These are phyloP conservation scores for Myotis vivesi DNA, from an alignment of 2,797 vertebrate genomes.

Conservation along the genomic window DNA sequence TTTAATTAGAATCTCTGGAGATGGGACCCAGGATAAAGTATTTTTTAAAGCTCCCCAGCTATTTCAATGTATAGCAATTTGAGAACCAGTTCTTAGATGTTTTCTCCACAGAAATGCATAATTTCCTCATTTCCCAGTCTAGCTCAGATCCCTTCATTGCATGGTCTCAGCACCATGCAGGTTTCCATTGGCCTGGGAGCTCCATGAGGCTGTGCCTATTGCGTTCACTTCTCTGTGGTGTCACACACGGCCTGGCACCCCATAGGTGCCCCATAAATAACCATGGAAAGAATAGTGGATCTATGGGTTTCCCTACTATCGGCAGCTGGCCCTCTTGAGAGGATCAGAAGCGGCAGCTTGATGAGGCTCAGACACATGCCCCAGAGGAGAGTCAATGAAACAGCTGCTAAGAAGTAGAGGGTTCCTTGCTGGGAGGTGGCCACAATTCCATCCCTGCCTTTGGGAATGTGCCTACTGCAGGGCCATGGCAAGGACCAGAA, in stretches of 20 bases:
- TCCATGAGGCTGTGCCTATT: background rate
- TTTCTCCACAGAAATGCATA: background rate
- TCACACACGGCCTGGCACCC: background rate
- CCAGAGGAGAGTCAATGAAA: too few species aligned
- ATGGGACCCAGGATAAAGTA: background rate
- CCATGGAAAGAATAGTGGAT: background rate
- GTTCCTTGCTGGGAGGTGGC: background rate
- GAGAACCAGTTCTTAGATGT: background rate
- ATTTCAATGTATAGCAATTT: background rate
- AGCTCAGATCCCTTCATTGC: background rate
- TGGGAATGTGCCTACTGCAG: background rate
- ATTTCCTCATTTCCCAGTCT: background rate
- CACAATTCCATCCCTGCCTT: background rate
- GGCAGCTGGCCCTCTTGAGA: background rate
- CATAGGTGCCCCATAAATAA: background rate
- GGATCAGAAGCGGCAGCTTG: background rate
- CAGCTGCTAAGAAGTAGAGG: background rate
- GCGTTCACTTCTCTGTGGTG: background rate
- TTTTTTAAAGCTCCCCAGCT: background rate
- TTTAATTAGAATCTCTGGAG: background rate
- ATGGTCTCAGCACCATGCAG: background rate
- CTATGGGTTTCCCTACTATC: background rate
- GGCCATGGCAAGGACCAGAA: background rate
- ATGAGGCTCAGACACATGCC: rapidly evolving
- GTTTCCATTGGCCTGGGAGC: background rate